Conservation (phyloP, 2,113 vertebrate species). For the Alethe castanea region DNA sequence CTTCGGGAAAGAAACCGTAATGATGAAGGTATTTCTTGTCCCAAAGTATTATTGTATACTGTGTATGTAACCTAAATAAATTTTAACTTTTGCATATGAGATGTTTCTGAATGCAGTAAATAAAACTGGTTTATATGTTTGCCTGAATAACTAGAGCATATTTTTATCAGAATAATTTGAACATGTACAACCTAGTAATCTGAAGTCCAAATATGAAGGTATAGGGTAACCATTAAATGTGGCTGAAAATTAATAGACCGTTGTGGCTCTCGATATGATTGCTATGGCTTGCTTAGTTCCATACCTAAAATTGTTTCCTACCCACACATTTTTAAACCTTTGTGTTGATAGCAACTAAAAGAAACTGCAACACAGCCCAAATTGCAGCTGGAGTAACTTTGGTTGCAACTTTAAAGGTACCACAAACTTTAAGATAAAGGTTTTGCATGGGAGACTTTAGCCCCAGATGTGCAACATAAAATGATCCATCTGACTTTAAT, state of each 20-base stretch:
- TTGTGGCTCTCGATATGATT: neutral
- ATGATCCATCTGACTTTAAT: neutral
- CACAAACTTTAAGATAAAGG: neutral
- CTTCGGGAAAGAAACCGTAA: constrained; percentile 59
- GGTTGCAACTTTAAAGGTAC: neutral
- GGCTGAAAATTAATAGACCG: neutral
- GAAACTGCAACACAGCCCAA: neutral
- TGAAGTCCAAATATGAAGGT: neutral
- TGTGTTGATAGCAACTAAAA: neutral
- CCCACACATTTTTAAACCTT: neutral
- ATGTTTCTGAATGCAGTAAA: neutral
- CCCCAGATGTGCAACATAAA: neutral
- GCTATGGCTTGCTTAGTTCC: neutral
- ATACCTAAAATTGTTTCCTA: neutral
- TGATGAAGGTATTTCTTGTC: constrained; percentile 73
- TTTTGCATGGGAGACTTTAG: neutral
- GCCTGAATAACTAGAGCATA: neutral
- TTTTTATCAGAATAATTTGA: neutral
- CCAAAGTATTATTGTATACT: neutral
- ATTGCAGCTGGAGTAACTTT: neutral
- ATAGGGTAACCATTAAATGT: neutral
- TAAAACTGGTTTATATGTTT: neutral
- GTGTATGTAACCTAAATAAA: neutral
- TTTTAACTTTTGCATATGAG: neutral
- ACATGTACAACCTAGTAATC: neutral